Evolutionary conservation across 2,113 vertebrate species (phyloP), one percentile per base, ranked within the genome.

Genomic region (Melanerpes formicivorus): DNA sequence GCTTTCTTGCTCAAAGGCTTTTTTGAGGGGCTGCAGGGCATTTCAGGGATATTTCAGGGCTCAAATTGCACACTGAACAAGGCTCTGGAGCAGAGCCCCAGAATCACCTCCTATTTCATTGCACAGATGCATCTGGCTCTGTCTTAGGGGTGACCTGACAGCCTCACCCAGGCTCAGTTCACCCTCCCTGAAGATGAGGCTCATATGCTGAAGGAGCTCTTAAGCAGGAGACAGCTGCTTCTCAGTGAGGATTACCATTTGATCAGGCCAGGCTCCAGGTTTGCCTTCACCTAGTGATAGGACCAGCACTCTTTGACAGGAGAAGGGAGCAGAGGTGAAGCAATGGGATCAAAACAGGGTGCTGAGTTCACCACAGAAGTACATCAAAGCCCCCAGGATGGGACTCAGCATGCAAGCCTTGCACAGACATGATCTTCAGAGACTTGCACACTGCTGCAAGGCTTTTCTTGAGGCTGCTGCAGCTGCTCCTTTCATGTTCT

Each of bases 391-490:
- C 8, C 22, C 27, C 17, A 26, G 23, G 5, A 18, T 27, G 16
- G 30, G 30, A 75, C 37, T 46, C 0, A 0, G 22, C 0, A 0
- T 23, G 77, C 70, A 48, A 78, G 22, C 48, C 23, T 77, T 77
- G 48, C 62, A 60, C 32, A 67, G 77, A 37, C 7, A 18, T 60
- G 52, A 48, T 86, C 18, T 23, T 37, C 40, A 73, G 59, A 70
- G 40, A 29, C 52, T 56, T 82, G 13, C 40, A 50, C 17, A 12
- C 44, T 78, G 55, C 55, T 80, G 26, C 0, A 1, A 75, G 15
- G 59, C 37, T 90, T 87, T 46, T 78, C 17, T 90, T 64, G 55
- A 65, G 87, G 9, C 27, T 91, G 71, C 58, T 91, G 63, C 87
- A 92, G 78, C 75, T 93, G 22, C 18, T 87, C 12, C 71, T 92